Evolutionary conservation across 2,888 invertebrate genomes (phyloP), one percentile per base, ranked within the genome.

Genomic region (Watsonalla binaria): DNA sequence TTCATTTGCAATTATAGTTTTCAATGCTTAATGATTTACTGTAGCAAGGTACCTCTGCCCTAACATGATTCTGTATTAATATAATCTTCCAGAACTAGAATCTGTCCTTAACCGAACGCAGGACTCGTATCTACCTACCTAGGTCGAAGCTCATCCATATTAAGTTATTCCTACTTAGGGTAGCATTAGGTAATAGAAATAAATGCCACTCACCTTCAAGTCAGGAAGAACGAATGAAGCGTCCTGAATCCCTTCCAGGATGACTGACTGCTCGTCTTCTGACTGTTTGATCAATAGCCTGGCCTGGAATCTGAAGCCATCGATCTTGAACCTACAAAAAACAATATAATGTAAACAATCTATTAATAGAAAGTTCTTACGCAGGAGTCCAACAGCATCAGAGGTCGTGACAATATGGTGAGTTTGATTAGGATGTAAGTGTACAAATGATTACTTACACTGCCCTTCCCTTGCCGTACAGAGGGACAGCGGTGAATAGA

Each of bases 391-490:
- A 24, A 24, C 24, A 24, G 24, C 24, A 24, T 24, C 24, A 24
- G 24, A 24, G 4, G 24, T 24, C 1, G 1, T 24, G 4, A 24
- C 24, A 24, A 2, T 24, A 24, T 24, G 24, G 24, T 24, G 24
- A 24, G 24, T 24, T 4, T 24, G 4, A 4, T 24, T 24, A 24
- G 24, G 24, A 24, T 24, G 2, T 24, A 45, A 49, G 34, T 24
- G 37, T 6, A 13, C 46, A 45, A 8, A 33, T 8, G 11, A n/a
- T 35, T 33, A 76, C 82, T 80, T 72, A 90, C 90, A 60, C 60
- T 6, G 85, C 83, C 42, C 61, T 64, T 51, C 88, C 87, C 46
- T 81, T 80, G 62, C 87, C 90, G 58, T 81, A 89, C 5, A 89
- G 66, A 8, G 90, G 88, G 47, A 89, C 72, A 52, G 82, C 84